Conservation (phyloP, 2,113 vertebrate species). For the Pithys albifrons region DNA sequence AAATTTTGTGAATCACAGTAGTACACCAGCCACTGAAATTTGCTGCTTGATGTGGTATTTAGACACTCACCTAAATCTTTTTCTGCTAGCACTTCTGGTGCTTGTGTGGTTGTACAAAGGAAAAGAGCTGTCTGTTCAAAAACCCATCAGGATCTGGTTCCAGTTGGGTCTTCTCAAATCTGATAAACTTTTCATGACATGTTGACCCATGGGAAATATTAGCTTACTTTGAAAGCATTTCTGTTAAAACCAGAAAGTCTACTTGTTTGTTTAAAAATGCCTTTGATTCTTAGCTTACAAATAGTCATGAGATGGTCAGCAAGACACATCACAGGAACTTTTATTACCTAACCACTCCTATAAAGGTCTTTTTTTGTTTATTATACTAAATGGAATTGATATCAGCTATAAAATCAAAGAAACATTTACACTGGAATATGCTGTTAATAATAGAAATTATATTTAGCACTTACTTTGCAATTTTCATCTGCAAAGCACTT, state of each 20-base stretch:
- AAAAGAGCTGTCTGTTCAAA: background rate
- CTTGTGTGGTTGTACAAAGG: background rate
- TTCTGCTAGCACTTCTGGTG: background rate
- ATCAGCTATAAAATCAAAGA: constrained; percentile 30
- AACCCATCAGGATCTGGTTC: background rate
- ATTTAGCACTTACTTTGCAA: constrained; percentile 14
- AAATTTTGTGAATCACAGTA: background rate
- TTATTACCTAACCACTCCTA: background rate
- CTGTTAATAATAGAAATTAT: constrained; percentile 39
- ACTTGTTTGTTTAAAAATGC: constrained; percentile 15
- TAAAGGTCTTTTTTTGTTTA: background rate
- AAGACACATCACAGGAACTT: background rate
- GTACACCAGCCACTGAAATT: background rate
- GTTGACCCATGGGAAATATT: background rate
- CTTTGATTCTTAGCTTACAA: background rate
- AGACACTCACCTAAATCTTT: background rate
- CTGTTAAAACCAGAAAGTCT: background rate
- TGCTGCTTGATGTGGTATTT: background rate
- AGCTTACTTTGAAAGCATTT: background rate
- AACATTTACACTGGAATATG: constrained; percentile 25
- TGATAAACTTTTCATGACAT: background rate
- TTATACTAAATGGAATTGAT: constrained; percentile 31
- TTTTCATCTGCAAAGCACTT: constrained; percentile 44
- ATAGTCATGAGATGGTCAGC: background rate
- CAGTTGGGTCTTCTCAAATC: background rate